Evolutionary conservation across 2,888 invertebrate genomes (phyloP).

Genomic region (Pegoplata infirma): DNA sequence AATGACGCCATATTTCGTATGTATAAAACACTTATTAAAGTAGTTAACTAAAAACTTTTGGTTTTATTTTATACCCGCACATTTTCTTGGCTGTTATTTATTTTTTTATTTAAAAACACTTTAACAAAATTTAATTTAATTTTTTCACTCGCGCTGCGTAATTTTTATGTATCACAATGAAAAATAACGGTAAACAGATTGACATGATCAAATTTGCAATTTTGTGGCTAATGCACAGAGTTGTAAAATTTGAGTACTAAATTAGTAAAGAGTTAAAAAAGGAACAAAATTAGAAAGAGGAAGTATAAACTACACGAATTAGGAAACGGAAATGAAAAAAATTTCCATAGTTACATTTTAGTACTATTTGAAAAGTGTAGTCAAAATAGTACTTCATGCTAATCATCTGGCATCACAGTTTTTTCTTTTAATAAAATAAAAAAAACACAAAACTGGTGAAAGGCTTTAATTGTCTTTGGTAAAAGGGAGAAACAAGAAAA

Average conservation of each 20-base stretch:
- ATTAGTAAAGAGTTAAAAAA: neutral
- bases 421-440: no score
- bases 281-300: neutral
- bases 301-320: neutral
- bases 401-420: slow-evolving; percentile 9
- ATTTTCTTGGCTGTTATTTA: no score
- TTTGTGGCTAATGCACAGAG: neutral
- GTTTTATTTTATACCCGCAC: no score
- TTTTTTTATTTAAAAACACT: no score
- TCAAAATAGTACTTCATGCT: no score
- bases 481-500: no score
- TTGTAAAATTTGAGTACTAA: neutral
- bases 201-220: neutral
- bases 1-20: no score
- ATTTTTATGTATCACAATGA: neutral
- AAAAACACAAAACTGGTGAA: no score
- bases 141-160: slow-evolving; percentile 10
- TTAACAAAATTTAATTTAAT: neutral
- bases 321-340: neutral
- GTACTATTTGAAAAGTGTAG: neutral
- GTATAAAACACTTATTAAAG: no score
- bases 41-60: no score
- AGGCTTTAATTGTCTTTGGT: no score
- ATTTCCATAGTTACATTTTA: no score
- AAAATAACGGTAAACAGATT: neutral